Evolutionary conservation across 2,797 vertebrate species (phyloP), one percentile per base, ranked within the genome.

Genomic region (Serranus cabrilla): DNA sequence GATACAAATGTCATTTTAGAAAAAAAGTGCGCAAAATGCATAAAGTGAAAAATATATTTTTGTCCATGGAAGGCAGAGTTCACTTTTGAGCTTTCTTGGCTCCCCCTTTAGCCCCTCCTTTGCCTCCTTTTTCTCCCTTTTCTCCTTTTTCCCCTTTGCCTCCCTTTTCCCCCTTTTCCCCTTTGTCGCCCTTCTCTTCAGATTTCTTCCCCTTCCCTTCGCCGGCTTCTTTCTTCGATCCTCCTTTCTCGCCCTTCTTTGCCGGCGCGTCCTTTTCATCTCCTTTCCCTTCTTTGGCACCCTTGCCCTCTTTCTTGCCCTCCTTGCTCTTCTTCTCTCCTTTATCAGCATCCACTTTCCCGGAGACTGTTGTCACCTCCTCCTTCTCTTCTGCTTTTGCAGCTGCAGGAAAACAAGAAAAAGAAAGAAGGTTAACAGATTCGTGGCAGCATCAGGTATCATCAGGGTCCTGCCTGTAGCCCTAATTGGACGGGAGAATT

Each of bases 331-430:
- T 95, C 80, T 96, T 96, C 59, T 96, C 96, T 6, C 82, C 92
- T 79, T 94, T 94, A 2, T 95, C 92, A 0, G 55, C 94, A 0
- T 97, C 96, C 64, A 97, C 94, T 83, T 97, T 97, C 17, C 94
- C 96, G 0, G 97, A 96, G 0, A 98, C 95, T 0, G 92, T 92
- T 23, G 82, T 58, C 63, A 93, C 88, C 73, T 93, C 89, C 34
- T 85, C 81, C 0, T 78, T 91, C 52, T 81, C 84, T 45, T 85
- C 92, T 18, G 51, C 67, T 77, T 94, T 94, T 5, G 91, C 95
- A 60, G 95, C 96, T 96, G 90, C 50, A 73, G 40, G 39, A 14
- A 31, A 21, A 58, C 1, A 46, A 78, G 2, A 55, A 17, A 18
- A 47, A 23, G 64, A 60, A 25, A 14, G 63, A 71, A 65, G 7